Evolutionary conservation across 2,797 vertebrate genomes (phyloP).

Genomic region (Alca torda): DNA sequence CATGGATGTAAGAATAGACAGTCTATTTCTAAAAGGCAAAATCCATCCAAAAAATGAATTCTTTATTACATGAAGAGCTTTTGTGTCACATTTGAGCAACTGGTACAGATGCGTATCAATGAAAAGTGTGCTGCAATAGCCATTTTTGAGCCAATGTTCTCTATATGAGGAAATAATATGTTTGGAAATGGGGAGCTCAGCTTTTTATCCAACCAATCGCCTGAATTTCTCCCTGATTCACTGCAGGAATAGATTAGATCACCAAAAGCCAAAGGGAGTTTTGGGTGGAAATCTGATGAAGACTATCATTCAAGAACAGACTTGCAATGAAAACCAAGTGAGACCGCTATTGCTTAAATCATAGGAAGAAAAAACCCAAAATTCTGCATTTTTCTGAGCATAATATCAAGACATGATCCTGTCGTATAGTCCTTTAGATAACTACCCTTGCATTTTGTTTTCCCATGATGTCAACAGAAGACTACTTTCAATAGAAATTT

Average conservation of each 20-base stretch:
- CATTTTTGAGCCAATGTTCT: not conserved
- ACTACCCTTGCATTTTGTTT: not conserved
- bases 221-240: not conserved
- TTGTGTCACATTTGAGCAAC: not conserved
- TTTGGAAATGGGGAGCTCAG: not conserved
- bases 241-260: not conserved
- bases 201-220: not conserved
- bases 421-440: not conserved
- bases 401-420: not conserved
- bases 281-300: not conserved
- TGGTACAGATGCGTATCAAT: not conserved
- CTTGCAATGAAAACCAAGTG: not conserved
- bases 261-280: not conserved
- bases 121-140: not conserved
- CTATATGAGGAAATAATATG: not conserved
- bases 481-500: not conserved
- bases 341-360: not conserved
- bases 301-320: not conserved
- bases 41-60: not conserved
- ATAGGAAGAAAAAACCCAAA: accelerated
- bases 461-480: not conserved
- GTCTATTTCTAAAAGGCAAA: slow-evolving; percentile 1
- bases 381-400: not conserved
- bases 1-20: not conserved
- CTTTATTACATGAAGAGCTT: not conserved